Evolutionary conservation across 1,140 invertebrate species (phyloP).

Genomic region (Stegodyphus mimosarum): DNA sequence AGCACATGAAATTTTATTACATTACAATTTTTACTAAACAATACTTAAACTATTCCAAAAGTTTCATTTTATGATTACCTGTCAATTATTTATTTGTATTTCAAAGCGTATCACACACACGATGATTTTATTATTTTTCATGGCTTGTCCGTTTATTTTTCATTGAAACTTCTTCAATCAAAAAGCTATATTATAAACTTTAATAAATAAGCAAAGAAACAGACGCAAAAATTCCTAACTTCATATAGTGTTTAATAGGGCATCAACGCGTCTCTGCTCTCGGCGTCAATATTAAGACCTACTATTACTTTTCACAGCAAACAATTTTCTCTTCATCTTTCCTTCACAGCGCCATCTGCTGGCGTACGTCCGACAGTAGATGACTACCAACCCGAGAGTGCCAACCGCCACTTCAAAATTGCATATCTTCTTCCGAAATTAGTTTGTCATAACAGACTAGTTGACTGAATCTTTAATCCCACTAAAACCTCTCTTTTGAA

Average conservation of each 20-base stretch:
- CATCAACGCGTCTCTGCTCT: conserved; percentile 21
- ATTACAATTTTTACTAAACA: too few species aligned
- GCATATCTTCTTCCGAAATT: conserved; percentile 43
- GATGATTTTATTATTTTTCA: too few species aligned
- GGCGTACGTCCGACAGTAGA: not conserved
- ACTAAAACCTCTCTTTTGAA: conserved; percentile 5
- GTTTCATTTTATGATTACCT: too few species aligned
- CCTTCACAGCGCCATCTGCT: conserved; percentile 28
- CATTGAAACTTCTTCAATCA: too few species aligned
- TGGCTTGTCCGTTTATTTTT: too few species aligned
- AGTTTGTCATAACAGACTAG: conserved; percentile 38
- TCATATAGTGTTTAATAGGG: conserved; percentile 6
- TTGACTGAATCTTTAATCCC: conserved; percentile 41
- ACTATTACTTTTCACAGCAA: conserved; percentile 9
- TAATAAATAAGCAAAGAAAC: too few species aligned
- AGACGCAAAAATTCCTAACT: too few species aligned
- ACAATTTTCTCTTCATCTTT: conserved; percentile 33
- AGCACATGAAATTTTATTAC: too few species aligned
- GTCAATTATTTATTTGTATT: too few species aligned
- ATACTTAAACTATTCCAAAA: too few species aligned
- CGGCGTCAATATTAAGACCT: conserved; percentile 23
- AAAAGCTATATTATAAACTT: too few species aligned
- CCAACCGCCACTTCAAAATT: conserved; percentile 39
- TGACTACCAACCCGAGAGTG: conserved; percentile 10
- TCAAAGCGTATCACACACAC: too few species aligned